These are phyloP conservation scores for Lithobius niger DNA, from an alignment of 1,140 invertebrate species.

Conservation along the genomic window DNA sequence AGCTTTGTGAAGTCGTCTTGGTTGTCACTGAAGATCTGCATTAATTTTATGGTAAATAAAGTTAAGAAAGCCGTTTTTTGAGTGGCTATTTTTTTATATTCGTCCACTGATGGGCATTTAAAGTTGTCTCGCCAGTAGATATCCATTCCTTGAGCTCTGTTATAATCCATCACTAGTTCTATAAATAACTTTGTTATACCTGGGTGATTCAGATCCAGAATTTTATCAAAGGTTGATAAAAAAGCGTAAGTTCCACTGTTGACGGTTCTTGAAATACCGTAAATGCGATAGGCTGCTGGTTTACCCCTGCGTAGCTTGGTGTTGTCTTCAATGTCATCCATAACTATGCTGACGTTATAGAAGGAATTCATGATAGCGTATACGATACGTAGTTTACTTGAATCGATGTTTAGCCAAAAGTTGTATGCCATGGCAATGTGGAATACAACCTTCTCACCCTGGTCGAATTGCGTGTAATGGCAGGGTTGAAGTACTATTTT, in stretches of 20 bases:
- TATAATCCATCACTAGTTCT: no score
- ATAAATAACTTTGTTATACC: slow-evolving; percentile 46
- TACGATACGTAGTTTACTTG: slow-evolving; percentile 64
- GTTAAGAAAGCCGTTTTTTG: no score
- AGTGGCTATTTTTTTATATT: no score
- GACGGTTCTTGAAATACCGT: slow-evolving; percentile 84
- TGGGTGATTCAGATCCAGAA: slow-evolving; percentile 62
- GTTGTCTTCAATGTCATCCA: slow-evolving; percentile 96
- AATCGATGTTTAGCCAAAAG: slow-evolving; percentile 79
- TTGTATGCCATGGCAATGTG: slow-evolving; percentile 83
- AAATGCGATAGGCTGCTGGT: slow-evolving; percentile 86
- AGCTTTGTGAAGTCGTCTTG: slow-evolving; percentile 19
- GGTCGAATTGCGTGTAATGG: slow-evolving; percentile 40
- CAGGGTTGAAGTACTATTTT: slow-evolving; percentile 42
- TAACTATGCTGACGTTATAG: slow-evolving; percentile 90
- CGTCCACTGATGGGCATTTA: no score
- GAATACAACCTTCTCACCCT: slow-evolving; percentile 59
- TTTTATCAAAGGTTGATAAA: slow-evolving; percentile 77
- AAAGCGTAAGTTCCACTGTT: slow-evolving; percentile 92
- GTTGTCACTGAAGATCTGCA: no score
- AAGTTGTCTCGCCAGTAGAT: no score
- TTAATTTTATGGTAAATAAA: no score
- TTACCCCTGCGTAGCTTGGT: slow-evolving; percentile 78
- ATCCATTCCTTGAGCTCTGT: no score
- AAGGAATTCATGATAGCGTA: slow-evolving; percentile 87